Base-by-base conservation (phyloP, 1,140 invertebrate species). In the Pararge aegeria region DNA sequence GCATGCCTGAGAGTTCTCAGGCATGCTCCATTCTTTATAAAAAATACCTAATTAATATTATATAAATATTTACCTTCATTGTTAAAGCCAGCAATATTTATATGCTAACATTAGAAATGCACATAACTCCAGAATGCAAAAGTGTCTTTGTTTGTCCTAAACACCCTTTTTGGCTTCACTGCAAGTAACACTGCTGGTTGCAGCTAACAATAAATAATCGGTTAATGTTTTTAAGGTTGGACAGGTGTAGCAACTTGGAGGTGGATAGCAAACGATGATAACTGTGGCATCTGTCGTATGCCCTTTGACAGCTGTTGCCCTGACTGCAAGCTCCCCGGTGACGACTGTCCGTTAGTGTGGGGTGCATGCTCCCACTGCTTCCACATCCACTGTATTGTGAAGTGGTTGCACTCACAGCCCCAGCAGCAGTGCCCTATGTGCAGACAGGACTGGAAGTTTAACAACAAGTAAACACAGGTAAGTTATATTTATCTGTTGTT, bases 381-480 rank as follows among this genome's bases (percentile, higher is more conserved):
- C 88, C 98, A 99, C 85, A 99, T 99, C 85, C 98, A 99, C 89
- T 99, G 98, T 89, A 99, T 99, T 78, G 97, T 98, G 89, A 99
- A 99, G 93, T 99, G 98, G 98, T 92, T 99, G 34, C 97, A 99
- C 78, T 97, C 98, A 13, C 98, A 99, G 90, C 96, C 97, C 81
- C 96, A 97, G 85, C 97, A 98, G 80, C 95, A 97, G 80, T 99
- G 98, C 85, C 98, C 98, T 63, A 99, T 99, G 97, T 99, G 98
- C 90, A 93, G 98, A 73, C 98, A 99, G 86, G 97, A 99, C 82
- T 99, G 98, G 98, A 98, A 98, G 89, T 98, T 98, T 89, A 98
- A 98, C 90, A 93, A 94, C 77, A 93, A 93, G 76, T 94, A 91
- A 78, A 69, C 29, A 5, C 30, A 29, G 15, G 70, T 78, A 50